Evolutionary conservation across 2,888 invertebrate species (phyloP), one percentile per base, ranked within the genome.

Genomic region (Chrysolina haemoptera): DNA sequence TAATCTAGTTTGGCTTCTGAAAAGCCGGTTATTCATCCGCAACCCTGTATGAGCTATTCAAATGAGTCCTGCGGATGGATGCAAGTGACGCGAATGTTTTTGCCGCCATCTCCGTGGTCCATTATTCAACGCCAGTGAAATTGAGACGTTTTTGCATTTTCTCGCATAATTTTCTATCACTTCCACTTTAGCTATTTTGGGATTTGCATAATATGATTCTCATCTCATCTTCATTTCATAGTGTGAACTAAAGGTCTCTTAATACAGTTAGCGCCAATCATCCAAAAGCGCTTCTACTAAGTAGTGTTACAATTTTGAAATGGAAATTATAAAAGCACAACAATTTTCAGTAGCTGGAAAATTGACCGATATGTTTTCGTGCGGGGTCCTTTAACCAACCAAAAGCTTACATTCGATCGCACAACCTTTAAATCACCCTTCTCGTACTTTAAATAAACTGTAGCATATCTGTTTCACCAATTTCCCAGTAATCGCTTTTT

Each of bases 31-130:
- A 48, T 16, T 48, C 16, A 10, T 11, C 16, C n/a, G 48, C 48
- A 2, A 16, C 48, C 48, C 48, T 48, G 48, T 16, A 48, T 16
- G 48, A 48, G 16, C 16, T 16, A 48, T 48, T 48, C 48, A 48
- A 48, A 48, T 48, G 48, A 48, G 48, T n/a, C 10, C 8, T 16
- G 48, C 16, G 48, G n/a, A 10, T 48, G 48, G 48, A 48, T 48
- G 48, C 48, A 48, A 48, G 48, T 16, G 48, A 48, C 48, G n/a
- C 48, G n/a, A 48, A 48, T 14, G 48, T 48, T 48, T 48, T 48
- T 48, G 48, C 16, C n/a, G 16, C 1, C 48, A 16, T 48, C 48
- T 48, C 48, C 8, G 6, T 16, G 16, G 48, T 48, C 16, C 48
- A 48, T 48, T 16, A 48, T 48, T 48, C 16, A 48, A 16, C 48